Base-by-base conservation (phyloP, 2,797 vertebrate genomes). In the Sarcophilus harrisii region DNA sequence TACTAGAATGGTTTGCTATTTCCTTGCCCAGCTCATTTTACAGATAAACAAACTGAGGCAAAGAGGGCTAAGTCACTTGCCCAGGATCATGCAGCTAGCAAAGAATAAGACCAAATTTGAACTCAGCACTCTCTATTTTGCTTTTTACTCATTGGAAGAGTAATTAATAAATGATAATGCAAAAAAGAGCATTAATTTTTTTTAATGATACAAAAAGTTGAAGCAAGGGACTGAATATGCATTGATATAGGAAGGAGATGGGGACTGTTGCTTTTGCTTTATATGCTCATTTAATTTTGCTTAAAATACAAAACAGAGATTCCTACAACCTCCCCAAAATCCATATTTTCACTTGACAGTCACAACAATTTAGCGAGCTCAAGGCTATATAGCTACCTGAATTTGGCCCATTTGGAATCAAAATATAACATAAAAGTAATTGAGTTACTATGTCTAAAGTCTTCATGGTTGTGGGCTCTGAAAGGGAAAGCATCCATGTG, bases 221-320 rank as follows among this genome's bases (percentile, higher is more conserved):
- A 27, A 87, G 38, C 73, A 87, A 49, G 38, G 8, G 10, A 2
- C 38, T 49, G 9, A 45, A 87, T 87, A 9, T 45, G 45, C 38
- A 87, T 87, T 87, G 21, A 27, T 3, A 87, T 45, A 45, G 73
- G 73, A 87, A 45, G 24, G 38, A 87, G 66, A 45, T 9, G 2
- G 21, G 6, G 29, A 10, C 3, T 45, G 11, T 45, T 24, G 9
- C 30, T 62, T 11, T 62, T 62, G 21, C 21, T 32, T 90, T 62
- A 96, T 29, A 73, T 73, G 27, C 57, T 90, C 24, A 94, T 73
- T 87, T 62, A 45, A 57, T 96, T 95, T 95, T 38, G 91, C 2
- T 92, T 59, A 90, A 66, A 54, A 89, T 73, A 57, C 58, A 52
- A 96, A n/a, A 66, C 92, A 57, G 91, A 93, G 28, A 49, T 87